Evolutionary conservation across 2,888 invertebrate genomes (phyloP), one percentile per base, ranked within the genome.

Genomic region (Pristionchus entomophagus): DNA sequence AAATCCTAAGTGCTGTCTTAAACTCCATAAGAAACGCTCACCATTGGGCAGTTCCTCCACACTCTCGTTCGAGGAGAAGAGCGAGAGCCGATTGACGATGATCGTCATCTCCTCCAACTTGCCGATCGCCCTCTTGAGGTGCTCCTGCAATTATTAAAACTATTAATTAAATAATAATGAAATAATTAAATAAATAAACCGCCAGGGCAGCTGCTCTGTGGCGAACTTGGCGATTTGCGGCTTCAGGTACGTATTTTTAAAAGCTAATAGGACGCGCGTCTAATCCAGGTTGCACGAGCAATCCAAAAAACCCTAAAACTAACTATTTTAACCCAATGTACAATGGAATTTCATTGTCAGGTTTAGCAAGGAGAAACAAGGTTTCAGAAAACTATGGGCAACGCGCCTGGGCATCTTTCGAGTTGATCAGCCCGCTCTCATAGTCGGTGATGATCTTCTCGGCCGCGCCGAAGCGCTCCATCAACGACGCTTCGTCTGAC

Each of bases 41-140:
- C 83, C 83, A 62, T 59, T 83, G 22, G 83, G 59, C 45, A 83
- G 65, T 53, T 83, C 83, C 38, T 84, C 84, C n/a, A 32, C 6
- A 4, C 26, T 80, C 69, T 90, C 90, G 73, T 90, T 90, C 0
- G 88, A 86, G 0, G 90, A 90, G 86, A 91, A 91, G 29, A 92
- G 77, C 32, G 84, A 86, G 32, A 91, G 59, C 41, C 86, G 81
- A 45, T 88, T 89, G 38, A 92, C 88, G 1, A 82, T 41, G 45
- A 80, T 86, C 0, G 88, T 88, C 38, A 91, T 45, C 51, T 73
- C 12, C n/a, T 90, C 88, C 69, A 91, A 86, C 17, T 85, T 62
- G 17, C 62, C 85, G 35, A 90, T 84, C 82, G 87, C 86, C 26
- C 78, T 65, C 29, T 81, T 45, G n/a, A 90, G 59, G 2, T 14